These are phyloP conservation scores for Rhinoderma darwinii DNA, from an alignment of 2,113 vertebrate genomes.

Conservation along the genomic window DNA sequence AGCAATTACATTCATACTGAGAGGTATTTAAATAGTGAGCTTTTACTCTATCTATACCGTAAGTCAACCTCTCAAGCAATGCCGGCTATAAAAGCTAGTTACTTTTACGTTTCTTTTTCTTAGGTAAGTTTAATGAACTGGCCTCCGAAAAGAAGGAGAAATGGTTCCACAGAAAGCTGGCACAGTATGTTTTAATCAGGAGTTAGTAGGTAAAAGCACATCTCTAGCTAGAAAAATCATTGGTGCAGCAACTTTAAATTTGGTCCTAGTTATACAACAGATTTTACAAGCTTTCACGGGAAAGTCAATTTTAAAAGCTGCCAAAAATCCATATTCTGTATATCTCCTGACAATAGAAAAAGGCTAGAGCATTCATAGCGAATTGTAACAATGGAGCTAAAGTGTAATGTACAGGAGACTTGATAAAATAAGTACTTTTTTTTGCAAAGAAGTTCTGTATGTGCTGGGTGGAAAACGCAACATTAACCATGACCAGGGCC, in stretches of 20 bases:
- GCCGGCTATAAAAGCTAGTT: no score
- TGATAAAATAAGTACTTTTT: constrained; percentile 18
- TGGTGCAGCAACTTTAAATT: constrained; percentile 35
- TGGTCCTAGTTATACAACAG: constrained; percentile 34
- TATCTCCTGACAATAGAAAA: constrained; percentile 22
- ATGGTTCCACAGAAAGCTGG: neutral
- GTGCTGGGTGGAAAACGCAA: neutral
- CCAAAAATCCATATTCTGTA: constrained; percentile 10
- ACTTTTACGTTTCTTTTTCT: neutral
- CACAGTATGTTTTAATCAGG: constrained; percentile 34
- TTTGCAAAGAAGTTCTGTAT: neutral
- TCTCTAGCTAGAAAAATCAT: constrained; percentile 34
- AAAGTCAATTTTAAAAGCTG: constrained; percentile 45
- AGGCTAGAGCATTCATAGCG: constrained; percentile 19
- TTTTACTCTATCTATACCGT: no score
- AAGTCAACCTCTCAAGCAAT: no score
- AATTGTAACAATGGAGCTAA: constrained; percentile 4
- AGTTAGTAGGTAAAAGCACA: constrained; percentile 7
- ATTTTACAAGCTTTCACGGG: constrained; percentile 41
- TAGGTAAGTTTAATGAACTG: constrained; percentile 27
- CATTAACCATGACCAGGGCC: neutral
- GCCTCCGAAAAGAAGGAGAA: neutral
- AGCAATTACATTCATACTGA: no score
- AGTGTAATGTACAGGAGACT: neutral
- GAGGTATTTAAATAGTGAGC: no score